These are phyloP conservation scores for Epizoanthus scotinus DNA, from an alignment of 92 coral and sea anemone genomes.

Conservation along the genomic window DNA sequence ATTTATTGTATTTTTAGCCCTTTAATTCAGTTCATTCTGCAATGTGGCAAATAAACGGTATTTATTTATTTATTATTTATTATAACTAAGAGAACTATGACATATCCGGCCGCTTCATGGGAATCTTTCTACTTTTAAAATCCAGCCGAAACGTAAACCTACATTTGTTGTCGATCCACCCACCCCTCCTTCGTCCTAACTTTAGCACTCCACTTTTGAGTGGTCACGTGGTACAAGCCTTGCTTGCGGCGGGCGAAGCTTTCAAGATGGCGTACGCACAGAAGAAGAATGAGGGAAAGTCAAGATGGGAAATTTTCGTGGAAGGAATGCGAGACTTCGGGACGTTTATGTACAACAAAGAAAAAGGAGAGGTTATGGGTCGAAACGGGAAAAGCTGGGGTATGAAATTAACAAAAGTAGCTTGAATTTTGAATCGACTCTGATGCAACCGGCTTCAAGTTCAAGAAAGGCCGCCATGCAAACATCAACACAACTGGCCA, in stretches of 20 bases:
- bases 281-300: conserved; percentile 73
- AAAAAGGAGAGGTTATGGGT: conserved; percentile 84
- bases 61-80: too few relatives aligned
- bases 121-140: too few relatives aligned
- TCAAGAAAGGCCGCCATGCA: conserved; percentile 8
- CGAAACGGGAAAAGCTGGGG: conserved; percentile 95
- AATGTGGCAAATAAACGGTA: too few relatives aligned
- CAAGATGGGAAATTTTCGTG: conserved; percentile 64
- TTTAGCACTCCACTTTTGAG: conserved; percentile 1
- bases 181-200: conserved; percentile 7
- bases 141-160: too few relatives aligned
- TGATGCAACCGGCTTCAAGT: conserved; percentile 24
- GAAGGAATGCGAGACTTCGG: conserved; percentile 55
- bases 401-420: conserved; percentile 39
- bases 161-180: neutral
- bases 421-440: neutral
- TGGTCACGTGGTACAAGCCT: conserved; percentile 66
- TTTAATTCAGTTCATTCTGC: too few relatives aligned
- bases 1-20: too few relatives aligned
- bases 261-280: conserved; percentile 98
- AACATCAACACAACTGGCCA: neutral
- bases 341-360: conserved; percentile 81
- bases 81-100: too few relatives aligned
- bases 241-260: conserved; percentile 66
- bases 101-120: too few relatives aligned